phyloP scores from a whole-genome alignment of 1,140 invertebrate genomes.

The Leptinotarsa lineolata region DNA sequence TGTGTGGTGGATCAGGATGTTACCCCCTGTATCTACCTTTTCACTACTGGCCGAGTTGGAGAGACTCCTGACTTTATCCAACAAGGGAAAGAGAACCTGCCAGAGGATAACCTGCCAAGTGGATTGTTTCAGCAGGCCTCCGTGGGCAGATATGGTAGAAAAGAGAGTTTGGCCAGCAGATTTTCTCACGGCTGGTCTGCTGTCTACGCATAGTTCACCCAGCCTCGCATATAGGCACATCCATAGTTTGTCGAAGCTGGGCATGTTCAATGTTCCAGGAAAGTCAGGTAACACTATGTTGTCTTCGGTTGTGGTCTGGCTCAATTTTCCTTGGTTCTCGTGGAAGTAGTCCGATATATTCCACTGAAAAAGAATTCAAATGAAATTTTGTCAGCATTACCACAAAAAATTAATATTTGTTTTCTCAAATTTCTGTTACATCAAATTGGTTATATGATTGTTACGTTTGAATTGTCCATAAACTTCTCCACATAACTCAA shows the following conservation, averaged over 20 bases:
- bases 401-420: too few species aligned
- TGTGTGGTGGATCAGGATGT: constrained; percentile 97
- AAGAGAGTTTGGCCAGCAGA: constrained; percentile 98
- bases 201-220: constrained; percentile 92
- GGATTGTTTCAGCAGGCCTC: constrained; percentile 78
- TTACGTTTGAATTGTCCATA: too few species aligned
- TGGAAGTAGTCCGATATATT: constrained; percentile 97
- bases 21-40: constrained; percentile 89
- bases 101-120: constrained; percentile 91
- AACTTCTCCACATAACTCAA: too few species aligned
- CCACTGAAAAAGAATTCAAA: constrained; percentile 70
- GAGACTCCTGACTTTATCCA: constrained; percentile 89
- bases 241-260: constrained; percentile 92
- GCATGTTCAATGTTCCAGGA: constrained; percentile 81
- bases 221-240: constrained; percentile 91
- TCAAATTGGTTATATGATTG: too few species aligned
- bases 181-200: constrained; percentile 92
- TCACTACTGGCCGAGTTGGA: constrained; percentile 92
- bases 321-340: constrained; percentile 90
- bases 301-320: constrained; percentile 71
- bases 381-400: too few species aligned
- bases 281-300: constrained; percentile 78
- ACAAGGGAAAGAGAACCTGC: constrained; percentile 92
- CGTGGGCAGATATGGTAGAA: constrained; percentile 95
- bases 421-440: too few species aligned